Base-by-base conservation (phyloP, 1,140 invertebrate genomes). In the Bombus consobrinus region DNA sequence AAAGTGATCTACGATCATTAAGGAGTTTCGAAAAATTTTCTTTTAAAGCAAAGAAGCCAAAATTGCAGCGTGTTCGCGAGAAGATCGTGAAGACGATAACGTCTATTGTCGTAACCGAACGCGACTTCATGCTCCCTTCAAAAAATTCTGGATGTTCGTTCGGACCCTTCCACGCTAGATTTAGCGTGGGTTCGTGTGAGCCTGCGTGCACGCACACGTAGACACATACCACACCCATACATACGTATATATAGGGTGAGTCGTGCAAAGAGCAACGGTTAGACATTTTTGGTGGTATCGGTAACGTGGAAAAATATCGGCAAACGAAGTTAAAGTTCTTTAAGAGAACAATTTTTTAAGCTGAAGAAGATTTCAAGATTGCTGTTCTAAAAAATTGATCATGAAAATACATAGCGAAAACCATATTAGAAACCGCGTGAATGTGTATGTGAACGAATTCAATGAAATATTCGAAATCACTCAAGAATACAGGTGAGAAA, bases 161-260 rank as follows among this genome's bases (percentile, higher is more conserved):
- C 47, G n/a, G n/a, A 32, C 37, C 64, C 47, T 71, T 78, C 47
- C n/a, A 34, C n/a, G 75, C 64, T 71, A 59, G 75, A 84, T 84
- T 83, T 84, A 78, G 66, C 66, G 34, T 37, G 34, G 34, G 34
- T 75, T 62, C 47, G 75, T 68, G 72, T 75, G 72, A 39, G 43
- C 32, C 71, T 43, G 25, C 81, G 13, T 34, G 10, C n/a, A 32
- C 53, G 32, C 53, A 25, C 0, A 13, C 43, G 10, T 18, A 25
- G 15, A 4, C 13, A 6, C 62, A 2, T 28, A 32, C 64, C 32
- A 32, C 32, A 34, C 18, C 66, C 1, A 10, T 68, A 22, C 18
- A 37, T 3, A 34, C 8, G 32, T 22, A 22, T 68, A 37, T 68
- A 68, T 18, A 68, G 34, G 32, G 32, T 68, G 68, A 71, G 22